These are phyloP conservation scores for Andrena chrysosceles DNA, from an alignment of 2,888 invertebrate species.

Conservation along the genomic window DNA sequence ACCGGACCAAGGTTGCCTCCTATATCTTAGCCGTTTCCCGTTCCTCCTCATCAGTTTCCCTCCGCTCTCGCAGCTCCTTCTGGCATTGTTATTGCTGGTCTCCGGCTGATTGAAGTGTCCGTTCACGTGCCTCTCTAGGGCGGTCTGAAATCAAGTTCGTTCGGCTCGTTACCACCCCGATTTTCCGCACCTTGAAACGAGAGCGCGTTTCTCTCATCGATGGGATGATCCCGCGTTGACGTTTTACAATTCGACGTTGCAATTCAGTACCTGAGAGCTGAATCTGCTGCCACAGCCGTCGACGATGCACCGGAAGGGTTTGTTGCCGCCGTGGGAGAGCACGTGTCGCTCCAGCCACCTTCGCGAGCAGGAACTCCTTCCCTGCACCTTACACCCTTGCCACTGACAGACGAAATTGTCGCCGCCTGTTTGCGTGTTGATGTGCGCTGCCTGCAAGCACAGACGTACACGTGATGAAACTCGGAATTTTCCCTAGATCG, in stretches of 20 bases:
- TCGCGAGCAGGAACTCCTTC: constrained; percentile 95
- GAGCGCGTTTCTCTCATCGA: constrained; percentile 16
- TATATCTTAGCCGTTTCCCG: constrained; percentile 94
- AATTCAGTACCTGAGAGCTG: constrained; percentile 91
- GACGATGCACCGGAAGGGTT: constrained; percentile 98
- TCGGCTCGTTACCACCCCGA: constrained; percentile 44
- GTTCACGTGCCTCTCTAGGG: constrained; percentile 96
- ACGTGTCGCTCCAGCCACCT: constrained; percentile 98
- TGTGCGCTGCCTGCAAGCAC: constrained; percentile 86
- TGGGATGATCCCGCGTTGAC: neutral
- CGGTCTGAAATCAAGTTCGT: constrained; percentile 87
- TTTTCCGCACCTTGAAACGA: constrained; percentile 67
- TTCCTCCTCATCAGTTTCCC: constrained; percentile 93
- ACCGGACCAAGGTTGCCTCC: constrained; percentile 96
- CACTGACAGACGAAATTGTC: constrained; percentile 96
- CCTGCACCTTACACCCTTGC: constrained; percentile 97
- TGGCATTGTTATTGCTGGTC: constrained; percentile 87
- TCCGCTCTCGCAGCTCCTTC: constrained; percentile 90
- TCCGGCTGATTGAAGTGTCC: constrained; percentile 93
- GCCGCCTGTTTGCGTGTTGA: constrained; percentile 93
- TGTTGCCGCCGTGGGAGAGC: constrained; percentile 94
- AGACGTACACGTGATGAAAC: neutral
- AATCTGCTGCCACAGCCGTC: constrained; percentile 96
- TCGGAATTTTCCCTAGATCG: too few relatives aligned
- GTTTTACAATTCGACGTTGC: neutral